Evolutionary conservation across 2,113 vertebrate species (phyloP).

Genomic region (Embiotoca jacksoni): DNA sequence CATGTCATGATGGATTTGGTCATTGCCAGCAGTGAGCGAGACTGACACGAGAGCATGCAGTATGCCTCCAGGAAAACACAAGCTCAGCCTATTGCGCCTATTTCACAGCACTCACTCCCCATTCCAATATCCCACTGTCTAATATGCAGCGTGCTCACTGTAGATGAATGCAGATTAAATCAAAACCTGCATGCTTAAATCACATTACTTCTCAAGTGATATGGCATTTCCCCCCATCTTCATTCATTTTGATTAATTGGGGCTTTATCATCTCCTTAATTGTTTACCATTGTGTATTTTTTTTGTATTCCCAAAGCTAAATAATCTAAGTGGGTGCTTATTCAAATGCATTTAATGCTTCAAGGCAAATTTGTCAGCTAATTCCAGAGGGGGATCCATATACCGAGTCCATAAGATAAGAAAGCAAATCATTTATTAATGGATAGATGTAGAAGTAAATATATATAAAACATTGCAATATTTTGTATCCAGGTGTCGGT

Average conservation of each 20-base stretch:
- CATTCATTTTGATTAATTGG: conserved; percentile 62
- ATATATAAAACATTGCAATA: not conserved
- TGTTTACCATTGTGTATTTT: conserved; percentile 62
- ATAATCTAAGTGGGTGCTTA: conserved; percentile 67
- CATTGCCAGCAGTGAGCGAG: conserved; percentile 71
- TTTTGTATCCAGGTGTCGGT: conserved; percentile 35
- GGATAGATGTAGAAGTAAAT: conserved; percentile 15
- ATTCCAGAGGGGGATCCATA: conserved; percentile 61
- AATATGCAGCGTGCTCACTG: conserved; percentile 46
- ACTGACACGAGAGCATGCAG: conserved; percentile 78
- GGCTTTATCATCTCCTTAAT: conserved; percentile 58
- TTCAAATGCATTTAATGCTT: conserved; percentile 66
- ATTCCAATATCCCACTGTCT: conserved; percentile 51
- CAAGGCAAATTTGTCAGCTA: conserved; percentile 62
- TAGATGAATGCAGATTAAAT: conserved; percentile 65
- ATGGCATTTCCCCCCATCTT: conserved; percentile 37
- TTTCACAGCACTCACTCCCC: conserved; percentile 57
- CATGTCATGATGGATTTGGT: conserved; percentile 82
- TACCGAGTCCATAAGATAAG: conserved; percentile 28
- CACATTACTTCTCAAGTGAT: conserved; percentile 51
- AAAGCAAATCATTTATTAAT: conserved; percentile 54
- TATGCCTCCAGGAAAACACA: conserved; percentile 76
- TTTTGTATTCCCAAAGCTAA: conserved; percentile 68
- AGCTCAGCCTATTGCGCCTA: conserved; percentile 74
- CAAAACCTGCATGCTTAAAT: conserved; percentile 60